Percentiles rank a stretch among this genome's conserved stretches.
Conservation (phyloP, 1,140 invertebrate genomes). For the Mylabris phalerata region DNA sequence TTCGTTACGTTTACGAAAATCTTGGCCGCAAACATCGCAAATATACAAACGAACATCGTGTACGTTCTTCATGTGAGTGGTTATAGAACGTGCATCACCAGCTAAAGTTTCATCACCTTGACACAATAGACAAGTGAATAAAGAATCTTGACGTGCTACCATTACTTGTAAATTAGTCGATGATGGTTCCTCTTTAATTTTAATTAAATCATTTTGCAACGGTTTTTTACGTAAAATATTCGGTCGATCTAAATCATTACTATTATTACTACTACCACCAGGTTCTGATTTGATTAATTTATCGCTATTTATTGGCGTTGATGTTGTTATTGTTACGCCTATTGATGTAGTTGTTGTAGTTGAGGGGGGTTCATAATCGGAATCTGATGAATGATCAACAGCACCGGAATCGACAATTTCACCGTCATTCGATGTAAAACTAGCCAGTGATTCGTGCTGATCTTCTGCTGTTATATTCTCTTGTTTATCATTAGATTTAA, state of each 20-base stretch:
- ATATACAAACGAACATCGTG: constrained; percentile 62
- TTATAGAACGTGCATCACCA: constrained; percentile 53
- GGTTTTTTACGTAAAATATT: constrained; percentile 10
- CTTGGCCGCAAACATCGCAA: constrained; percentile 62
- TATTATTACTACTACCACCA: constrained; percentile 1
- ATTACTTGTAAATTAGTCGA: constrained; percentile 6
- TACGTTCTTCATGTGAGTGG: constrained; percentile 50
- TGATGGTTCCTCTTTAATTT: constrained; percentile 5
- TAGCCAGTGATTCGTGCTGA: too few relatives aligned
- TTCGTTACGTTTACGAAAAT: constrained; percentile 56
- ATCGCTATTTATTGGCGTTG: neutral
- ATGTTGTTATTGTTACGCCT: too few relatives aligned
- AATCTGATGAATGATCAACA: constrained; percentile 29
- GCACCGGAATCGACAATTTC: constrained; percentile 29
- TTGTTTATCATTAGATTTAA: too few relatives aligned
- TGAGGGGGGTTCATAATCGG: constrained; percentile 27
- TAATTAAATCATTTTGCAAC: neutral
- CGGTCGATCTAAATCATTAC: neutral
- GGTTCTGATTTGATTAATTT: constrained; percentile 11
- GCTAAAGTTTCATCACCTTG: constrained; percentile 42
- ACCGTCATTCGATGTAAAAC: neutral
- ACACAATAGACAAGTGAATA: constrained; percentile 57
- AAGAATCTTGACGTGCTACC: constrained; percentile 14
- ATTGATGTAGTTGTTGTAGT: neutral
- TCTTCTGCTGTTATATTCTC: too few relatives aligned